These are phyloP conservation scores for Watsonalla cultraria DNA, from an alignment of 2,888 invertebrate genomes.

Conservation along the genomic window DNA sequence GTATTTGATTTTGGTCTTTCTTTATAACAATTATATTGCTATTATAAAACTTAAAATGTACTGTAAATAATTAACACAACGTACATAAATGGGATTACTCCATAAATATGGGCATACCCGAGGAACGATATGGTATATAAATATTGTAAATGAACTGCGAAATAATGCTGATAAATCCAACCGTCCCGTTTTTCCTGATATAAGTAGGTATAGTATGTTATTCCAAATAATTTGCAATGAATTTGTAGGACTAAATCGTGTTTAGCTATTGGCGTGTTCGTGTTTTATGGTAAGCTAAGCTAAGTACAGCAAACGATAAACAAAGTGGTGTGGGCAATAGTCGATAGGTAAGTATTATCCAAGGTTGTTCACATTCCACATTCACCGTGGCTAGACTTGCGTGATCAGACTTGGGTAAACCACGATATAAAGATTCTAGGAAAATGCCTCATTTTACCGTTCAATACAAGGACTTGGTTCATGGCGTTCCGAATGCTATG, in stretches of 20 bases:
- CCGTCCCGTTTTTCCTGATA: background rate
- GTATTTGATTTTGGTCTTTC: too few species aligned
- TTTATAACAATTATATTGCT: too few species aligned
- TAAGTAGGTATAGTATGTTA: too few species aligned
- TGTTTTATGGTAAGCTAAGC: background rate
- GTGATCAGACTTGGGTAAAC: conserved; percentile 30
- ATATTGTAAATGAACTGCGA: too few species aligned
- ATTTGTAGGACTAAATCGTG: too few species aligned
- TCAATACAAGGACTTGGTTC: background rate
- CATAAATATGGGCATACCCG: too few species aligned
- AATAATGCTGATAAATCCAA: background rate
- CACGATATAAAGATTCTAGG: background rate
- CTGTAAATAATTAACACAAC: too few species aligned
- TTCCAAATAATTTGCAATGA: too few species aligned
- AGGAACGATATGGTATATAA: too few species aligned
- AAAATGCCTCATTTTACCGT: background rate
- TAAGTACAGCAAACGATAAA: conserved; percentile 2
- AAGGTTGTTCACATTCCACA: conserved; percentile 58
- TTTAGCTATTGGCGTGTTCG: background rate
- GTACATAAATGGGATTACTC: too few species aligned
- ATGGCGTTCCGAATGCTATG: background rate
- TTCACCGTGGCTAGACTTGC: conserved; percentile 43
- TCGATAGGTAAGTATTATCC: conserved; percentile 22
- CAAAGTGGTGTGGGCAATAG: conserved; percentile 14
- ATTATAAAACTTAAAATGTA: too few species aligned